These are phyloP conservation scores for Nipponacmea schrenckii DNA, from an alignment of 2,888 invertebrate species.

Conservation along the genomic window DNA sequence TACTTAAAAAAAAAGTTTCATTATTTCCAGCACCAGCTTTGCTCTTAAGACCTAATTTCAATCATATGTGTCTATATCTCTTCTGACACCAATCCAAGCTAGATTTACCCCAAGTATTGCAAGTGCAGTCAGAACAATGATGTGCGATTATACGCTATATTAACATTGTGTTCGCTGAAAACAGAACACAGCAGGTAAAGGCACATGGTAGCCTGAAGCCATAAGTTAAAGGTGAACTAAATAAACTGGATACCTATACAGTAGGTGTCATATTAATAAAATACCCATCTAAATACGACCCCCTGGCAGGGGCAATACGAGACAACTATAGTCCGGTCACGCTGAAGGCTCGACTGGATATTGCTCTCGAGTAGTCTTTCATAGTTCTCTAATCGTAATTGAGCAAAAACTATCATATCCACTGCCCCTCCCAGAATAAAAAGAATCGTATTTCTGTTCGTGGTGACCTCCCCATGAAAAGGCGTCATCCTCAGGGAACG, in stretches of 20 bases:
- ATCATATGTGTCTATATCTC: too few species aligned
- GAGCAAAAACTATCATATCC: constrained; percentile 6
- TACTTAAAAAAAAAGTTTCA: too few species aligned
- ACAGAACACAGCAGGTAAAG: neutral
- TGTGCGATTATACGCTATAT: constrained; percentile 23
- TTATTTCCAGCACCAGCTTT: too few species aligned
- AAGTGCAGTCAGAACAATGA: constrained; percentile 6
- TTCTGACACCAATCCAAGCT: too few species aligned
- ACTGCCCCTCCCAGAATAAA: neutral
- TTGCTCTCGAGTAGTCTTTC: neutral
- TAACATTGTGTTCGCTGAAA: constrained; percentile 8
- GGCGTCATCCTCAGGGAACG: neutral
- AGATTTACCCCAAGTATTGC: too few species aligned
- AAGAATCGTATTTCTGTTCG: neutral
- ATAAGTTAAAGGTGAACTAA: constrained; percentile 5
- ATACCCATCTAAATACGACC: neutral
- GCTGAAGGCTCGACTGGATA: neutral
- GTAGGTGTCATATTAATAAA: constrained; percentile 3
- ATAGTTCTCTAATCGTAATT: neutral
- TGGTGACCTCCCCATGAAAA: constrained; percentile 3
- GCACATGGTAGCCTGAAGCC: constrained; percentile 3
- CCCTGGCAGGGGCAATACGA: neutral
- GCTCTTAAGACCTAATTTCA: too few species aligned
- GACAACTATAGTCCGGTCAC: neutral
- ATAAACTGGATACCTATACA: neutral